phyloP scores from a whole-genome alignment of 2,113 vertebrate species.

The Zonotrichia leucophrys region DNA sequence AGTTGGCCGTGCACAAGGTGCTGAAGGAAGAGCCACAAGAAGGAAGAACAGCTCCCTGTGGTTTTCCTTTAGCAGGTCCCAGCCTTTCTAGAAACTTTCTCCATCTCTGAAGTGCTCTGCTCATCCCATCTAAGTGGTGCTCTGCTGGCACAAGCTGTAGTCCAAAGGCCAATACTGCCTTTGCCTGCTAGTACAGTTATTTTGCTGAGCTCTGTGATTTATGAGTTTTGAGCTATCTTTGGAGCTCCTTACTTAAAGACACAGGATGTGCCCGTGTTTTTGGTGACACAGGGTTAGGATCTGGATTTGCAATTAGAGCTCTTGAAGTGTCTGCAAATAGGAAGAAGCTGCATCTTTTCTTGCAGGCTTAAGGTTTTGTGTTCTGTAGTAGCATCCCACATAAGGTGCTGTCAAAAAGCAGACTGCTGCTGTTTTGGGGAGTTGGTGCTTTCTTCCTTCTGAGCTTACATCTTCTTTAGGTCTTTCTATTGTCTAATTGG shows the following conservation, averaged over 20 bases:
- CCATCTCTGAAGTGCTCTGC: background rate
- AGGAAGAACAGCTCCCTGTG: background rate
- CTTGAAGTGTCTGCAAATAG: background rate
- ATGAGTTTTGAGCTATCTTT: background rate
- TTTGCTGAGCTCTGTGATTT: background rate
- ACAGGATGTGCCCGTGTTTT: background rate
- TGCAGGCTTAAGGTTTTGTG: background rate
- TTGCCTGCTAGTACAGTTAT: background rate
- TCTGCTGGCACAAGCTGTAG: background rate
- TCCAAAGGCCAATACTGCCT: background rate
- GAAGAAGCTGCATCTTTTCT: background rate
- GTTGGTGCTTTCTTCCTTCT: background rate
- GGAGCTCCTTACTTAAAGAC: background rate
- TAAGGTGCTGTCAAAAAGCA: background rate
- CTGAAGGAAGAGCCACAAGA: background rate
- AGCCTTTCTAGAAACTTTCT: background rate
- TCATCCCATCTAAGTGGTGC: accelerated
- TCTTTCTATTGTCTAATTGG: background rate
- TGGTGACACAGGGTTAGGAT: background rate
- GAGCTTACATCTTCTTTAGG: background rate
- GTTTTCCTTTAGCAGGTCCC: background rate
- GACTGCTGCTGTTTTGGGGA: background rate
- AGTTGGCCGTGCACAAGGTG: background rate
- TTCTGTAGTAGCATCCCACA: background rate
- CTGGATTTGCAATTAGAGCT: background rate